phyloP scores from a whole-genome alignment of 1,140 invertebrate genomes.

The Vanessa atalanta region DNA sequence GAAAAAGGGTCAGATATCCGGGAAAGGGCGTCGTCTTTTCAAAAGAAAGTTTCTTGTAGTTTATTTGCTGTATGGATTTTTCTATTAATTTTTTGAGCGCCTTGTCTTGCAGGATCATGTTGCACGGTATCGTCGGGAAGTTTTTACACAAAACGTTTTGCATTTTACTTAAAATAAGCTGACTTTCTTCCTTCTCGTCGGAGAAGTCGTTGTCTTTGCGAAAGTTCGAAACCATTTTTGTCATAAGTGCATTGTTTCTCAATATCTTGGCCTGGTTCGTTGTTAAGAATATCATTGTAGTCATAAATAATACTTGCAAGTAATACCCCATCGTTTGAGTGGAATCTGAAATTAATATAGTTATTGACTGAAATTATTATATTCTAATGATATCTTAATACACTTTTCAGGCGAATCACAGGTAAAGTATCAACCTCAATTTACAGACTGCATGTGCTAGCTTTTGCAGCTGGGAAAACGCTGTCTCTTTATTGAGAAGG shows the following conservation, averaged over 20 bases:
- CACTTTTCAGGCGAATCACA: no score
- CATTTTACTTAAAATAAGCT: conserved; percentile 56
- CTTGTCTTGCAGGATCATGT: conserved; percentile 58
- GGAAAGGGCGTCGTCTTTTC: conserved; percentile 50
- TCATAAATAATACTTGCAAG: conserved; percentile 10
- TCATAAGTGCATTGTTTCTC: conserved; percentile 66
- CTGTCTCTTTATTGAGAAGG: no score
- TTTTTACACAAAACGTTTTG: conserved; percentile 68
- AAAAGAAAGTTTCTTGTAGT: conserved; percentile 52
- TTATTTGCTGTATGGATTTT: conserved; percentile 64
- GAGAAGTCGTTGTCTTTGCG: conserved; percentile 53
- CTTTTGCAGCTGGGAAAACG: no score
- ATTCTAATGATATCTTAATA: background rate
- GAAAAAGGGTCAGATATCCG: conserved; percentile 47
- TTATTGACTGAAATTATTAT: background rate
- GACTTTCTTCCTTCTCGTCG: conserved; percentile 30
- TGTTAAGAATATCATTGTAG: conserved; percentile 18
- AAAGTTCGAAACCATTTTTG: conserved; percentile 69
- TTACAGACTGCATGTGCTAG: no score
- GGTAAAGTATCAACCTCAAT: no score
- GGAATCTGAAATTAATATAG: background rate
- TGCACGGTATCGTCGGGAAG: conserved; percentile 65
- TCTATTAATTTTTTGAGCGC: conserved; percentile 63
- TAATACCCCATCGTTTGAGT: background rate
- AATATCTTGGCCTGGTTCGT: conserved; percentile 51